These are phyloP conservation scores for Poeciliopsis occidentalis DNA, from an alignment of 2,113 vertebrate species.

Conservation along the genomic window DNA sequence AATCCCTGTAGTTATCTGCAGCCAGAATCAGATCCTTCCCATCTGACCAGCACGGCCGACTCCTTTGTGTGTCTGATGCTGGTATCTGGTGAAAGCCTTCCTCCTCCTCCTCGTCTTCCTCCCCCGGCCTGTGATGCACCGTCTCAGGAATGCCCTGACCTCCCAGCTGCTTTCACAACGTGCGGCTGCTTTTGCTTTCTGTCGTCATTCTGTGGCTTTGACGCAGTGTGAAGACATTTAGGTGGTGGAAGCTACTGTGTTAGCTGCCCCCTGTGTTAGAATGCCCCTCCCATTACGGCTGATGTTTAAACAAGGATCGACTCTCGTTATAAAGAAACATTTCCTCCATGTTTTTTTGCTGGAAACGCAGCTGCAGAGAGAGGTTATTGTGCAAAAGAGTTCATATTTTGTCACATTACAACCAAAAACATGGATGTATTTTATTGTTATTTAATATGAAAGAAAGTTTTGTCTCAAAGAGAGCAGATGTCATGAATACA, in stretches of 20 bases:
- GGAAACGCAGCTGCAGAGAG: slow-evolving; percentile 21
- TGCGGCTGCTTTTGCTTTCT: background rate
- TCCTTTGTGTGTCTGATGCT: slow-evolving; percentile 32
- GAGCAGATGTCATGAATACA: too few relatives aligned
- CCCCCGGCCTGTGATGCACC: background rate
- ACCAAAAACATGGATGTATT: too few relatives aligned
- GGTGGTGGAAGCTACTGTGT: slow-evolving; percentile 46
- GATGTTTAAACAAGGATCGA: slow-evolving; percentile 44
- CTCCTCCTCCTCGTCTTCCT: slow-evolving; percentile 6
- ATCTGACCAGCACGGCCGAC: slow-evolving; percentile 24
- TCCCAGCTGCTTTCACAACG: background rate
- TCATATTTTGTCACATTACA: too few relatives aligned
- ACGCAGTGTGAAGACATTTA: background rate
- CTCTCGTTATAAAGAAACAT: slow-evolving; percentile 28
- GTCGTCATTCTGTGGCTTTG: slow-evolving; percentile 3
- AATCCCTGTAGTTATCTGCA: slow-evolving; percentile 39
- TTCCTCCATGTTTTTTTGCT: slow-evolving; percentile 30
- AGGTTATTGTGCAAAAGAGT: too few relatives aligned
- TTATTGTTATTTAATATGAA: too few relatives aligned
- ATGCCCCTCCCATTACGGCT: slow-evolving; percentile 21
- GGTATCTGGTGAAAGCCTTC: slow-evolving; percentile 10
- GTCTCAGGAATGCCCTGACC: background rate
- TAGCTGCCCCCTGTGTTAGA: slow-evolving; percentile 39
- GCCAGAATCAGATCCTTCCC: slow-evolving; percentile 49
- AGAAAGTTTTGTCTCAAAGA: too few relatives aligned